Percentiles rank a stretch among this genome's conserved stretches.
These are phyloP conservation scores for Acutogordius australiensis DNA, from an alignment of 2,888 invertebrate genomes.

Conservation along the genomic window DNA sequence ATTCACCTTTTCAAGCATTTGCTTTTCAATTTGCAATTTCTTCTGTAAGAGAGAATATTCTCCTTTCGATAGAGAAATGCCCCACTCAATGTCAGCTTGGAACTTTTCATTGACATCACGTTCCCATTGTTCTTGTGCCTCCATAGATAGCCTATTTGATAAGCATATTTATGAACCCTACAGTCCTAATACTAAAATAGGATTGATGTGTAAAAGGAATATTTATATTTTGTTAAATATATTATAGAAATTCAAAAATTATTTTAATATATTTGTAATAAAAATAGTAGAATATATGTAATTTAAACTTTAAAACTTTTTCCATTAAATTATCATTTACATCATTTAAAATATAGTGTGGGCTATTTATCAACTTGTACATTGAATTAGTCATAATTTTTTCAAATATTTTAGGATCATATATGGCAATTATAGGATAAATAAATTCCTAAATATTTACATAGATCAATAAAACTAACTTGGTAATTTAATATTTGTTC, in stretches of 20 bases:
- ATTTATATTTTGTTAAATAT: background rate
- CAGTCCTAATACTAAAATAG: too few species aligned
- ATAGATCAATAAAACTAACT: background rate
- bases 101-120: background rate
- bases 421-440: background rate
- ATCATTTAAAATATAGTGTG: too few species aligned
- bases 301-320: too few species aligned
- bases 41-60: background rate
- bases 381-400: too few species aligned
- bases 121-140: background rate
- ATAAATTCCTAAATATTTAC: background rate
- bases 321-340: too few species aligned
- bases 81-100: background rate
- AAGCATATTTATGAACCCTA: too few species aligned
- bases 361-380: too few species aligned
- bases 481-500: background rate
- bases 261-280: too few species aligned
- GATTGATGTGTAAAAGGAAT: too few species aligned
- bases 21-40: background rate
- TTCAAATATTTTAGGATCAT: background rate
- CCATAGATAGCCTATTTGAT: background rate
- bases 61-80: background rate
- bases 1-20: background rate
- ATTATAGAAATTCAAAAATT: too few species aligned
- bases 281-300: too few species aligned